Evolutionary conservation across 1,140 invertebrate genomes (phyloP).

Genomic region (Megathymus violae): DNA sequence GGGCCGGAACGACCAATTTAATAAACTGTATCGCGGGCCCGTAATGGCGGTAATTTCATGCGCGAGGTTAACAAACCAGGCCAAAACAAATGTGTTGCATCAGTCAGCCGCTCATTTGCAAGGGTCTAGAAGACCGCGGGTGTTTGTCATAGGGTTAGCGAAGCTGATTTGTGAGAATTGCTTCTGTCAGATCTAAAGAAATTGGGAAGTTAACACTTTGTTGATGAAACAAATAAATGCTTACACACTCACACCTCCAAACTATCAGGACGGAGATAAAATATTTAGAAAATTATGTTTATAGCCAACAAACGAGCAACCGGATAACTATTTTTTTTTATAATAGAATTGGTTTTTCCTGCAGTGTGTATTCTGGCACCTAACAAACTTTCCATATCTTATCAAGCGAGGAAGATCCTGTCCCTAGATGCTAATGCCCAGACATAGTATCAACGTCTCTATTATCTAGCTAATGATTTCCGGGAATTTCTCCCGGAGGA

Average conservation of each 20-base stretch:
- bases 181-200: conserved; percentile 18
- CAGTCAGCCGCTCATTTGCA: conserved; percentile 59
- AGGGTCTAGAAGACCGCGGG: conserved; percentile 32
- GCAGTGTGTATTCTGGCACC: no score
- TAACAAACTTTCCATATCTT: no score
- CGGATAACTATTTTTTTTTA: no score
- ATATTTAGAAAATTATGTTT: no score
- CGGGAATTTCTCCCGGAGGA: conserved; percentile 16
- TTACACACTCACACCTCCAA: no score
- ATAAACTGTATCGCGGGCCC: conserved; percentile 44
- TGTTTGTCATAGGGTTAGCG: conserved; percentile 43
- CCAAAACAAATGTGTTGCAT: conserved; percentile 58
- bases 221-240: no score
- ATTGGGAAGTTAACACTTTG: conserved; percentile 9
- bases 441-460: no score
- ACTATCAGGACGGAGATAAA: no score
- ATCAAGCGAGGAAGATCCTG: no score
- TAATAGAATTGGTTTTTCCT: no score
- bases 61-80: conserved; percentile 45
- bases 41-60: conserved; percentile 45
- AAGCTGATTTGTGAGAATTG: conserved; percentile 7
- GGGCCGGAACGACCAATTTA: conserved; percentile 48
- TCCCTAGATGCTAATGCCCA: no score
- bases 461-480: conserved; percentile 9
- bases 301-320: no score